Evolutionary conservation across 2,888 invertebrate genomes (phyloP).

Genomic region (Hanleya hanleyi): DNA sequence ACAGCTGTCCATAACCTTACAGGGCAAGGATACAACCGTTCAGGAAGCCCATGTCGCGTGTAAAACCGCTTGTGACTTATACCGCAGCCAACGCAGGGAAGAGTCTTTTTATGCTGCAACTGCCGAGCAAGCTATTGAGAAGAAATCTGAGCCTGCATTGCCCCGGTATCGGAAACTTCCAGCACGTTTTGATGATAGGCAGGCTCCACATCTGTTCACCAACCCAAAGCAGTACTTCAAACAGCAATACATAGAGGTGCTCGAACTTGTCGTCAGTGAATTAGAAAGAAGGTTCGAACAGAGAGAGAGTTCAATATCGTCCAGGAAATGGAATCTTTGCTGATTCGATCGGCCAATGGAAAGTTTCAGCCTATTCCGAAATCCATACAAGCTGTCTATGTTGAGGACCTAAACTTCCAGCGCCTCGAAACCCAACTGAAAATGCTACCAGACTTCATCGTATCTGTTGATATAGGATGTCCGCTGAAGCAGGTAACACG

Average conservation of each 20-base stretch:
- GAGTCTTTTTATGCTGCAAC: conserved; percentile 17
- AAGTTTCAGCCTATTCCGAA: conserved; percentile 4
- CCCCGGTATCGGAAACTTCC: conserved; percentile 13
- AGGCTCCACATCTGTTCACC: conserved; percentile 11
- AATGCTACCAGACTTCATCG: conserved; percentile 16
- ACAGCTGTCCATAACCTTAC: conserved; percentile 27
- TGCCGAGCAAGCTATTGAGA: not conserved
- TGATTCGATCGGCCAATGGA: conserved; percentile 23
- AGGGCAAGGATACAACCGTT: conserved; percentile 21
- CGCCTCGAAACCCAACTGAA: conserved; percentile 3
- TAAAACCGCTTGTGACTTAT: conserved; percentile 2
- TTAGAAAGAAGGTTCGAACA: conserved; percentile 17
- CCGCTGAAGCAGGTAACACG: conserved; percentile 1
- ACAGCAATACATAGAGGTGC: conserved; percentile 19
- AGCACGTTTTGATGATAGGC: conserved; percentile 19
- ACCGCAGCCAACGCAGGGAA: conserved; percentile 18
- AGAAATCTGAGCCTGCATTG: conserved; percentile 5
- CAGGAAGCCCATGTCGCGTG: conserved; percentile 16
- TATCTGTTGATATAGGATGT: too few species aligned
- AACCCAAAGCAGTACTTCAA: conserved; percentile 15
- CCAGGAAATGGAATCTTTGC: conserved; percentile 20
- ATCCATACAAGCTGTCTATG: conserved; percentile 14
- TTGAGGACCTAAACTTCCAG: conserved; percentile 13
- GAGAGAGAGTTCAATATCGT: conserved; percentile 8
- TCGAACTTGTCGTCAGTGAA: conserved; percentile 17